These are phyloP conservation scores for Chalcosyrphus nemorum DNA, from an alignment of 2,888 invertebrate species.

Conservation along the genomic window DNA sequence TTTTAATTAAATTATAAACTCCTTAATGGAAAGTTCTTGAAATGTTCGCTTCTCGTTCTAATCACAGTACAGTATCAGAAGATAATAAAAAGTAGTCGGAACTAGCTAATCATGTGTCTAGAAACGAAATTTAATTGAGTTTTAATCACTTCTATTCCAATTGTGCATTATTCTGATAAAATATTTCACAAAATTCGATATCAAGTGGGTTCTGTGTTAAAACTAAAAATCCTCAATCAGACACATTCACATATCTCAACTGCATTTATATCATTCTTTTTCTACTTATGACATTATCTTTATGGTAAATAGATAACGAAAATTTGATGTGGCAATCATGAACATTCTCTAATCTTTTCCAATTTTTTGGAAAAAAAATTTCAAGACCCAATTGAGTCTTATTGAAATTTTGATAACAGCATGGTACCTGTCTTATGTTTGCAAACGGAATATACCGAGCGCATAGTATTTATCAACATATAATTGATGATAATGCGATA, in stretches of 20 bases:
- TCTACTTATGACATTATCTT: constrained; percentile 6
- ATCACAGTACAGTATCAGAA: neutral
- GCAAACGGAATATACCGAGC: neutral
- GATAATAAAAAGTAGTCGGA: constrained; percentile 17
- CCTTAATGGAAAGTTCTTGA: neutral
- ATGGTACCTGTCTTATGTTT: neutral
- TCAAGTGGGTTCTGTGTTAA: neutral
- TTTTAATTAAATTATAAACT: neutral
- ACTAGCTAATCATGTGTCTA: neutral
- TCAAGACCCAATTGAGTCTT: neutral
- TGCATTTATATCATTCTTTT: neutral
- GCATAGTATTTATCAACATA: no score
- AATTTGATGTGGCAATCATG: neutral
- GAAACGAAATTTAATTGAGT: constrained; percentile 11
- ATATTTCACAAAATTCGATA: neutral
- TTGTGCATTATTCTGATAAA: neutral
- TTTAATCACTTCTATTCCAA: constrained; percentile 6
- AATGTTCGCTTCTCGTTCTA: neutral
- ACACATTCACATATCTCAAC: neutral
- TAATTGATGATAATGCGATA: neutral
- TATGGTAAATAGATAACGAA: constrained; percentile 1
- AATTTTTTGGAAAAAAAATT: neutral
- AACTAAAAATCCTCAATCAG: no score
- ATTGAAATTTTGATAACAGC: neutral
- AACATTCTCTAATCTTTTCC: neutral